Evolutionary conservation across 2,113 vertebrate genomes (phyloP).

Genomic region (Nycticorax nycticorax): DNA sequence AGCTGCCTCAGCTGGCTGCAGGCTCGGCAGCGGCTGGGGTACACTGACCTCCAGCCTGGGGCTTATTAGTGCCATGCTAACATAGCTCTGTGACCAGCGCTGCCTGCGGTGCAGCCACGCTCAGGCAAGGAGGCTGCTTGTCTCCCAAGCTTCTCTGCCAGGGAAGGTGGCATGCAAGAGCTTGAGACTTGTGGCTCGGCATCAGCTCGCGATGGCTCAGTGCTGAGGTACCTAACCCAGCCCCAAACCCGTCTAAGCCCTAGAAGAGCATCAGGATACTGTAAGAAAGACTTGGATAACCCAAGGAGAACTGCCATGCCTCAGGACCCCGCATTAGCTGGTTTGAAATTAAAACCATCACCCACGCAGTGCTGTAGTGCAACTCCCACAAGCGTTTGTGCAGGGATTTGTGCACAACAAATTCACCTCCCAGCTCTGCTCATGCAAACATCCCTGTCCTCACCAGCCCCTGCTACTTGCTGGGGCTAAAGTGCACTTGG

Average conservation of each 20-base stretch:
- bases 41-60: background rate
- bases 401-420: background rate
- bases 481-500: background rate
- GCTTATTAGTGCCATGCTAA: rapidly evolving
- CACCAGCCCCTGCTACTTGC: background rate
- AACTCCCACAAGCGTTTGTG: background rate
- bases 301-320: background rate
- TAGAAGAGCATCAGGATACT: background rate
- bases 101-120: rapidly evolving
- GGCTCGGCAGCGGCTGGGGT: background rate
- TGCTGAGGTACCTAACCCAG: background rate
- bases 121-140: background rate
- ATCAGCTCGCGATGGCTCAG: background rate
- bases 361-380: background rate
- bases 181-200: background rate
- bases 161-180: background rate
- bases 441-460: background rate
- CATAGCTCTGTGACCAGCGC: background rate
- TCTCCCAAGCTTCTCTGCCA: background rate
- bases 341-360: background rate
- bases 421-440: background rate
- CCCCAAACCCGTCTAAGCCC: background rate
- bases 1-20: background rate
- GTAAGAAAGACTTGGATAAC: background rate
- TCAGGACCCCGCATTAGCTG: rapidly evolving